These are phyloP conservation scores for Oryzias woworae DNA, from an alignment of 2,113 vertebrate species.

Conservation along the genomic window DNA sequence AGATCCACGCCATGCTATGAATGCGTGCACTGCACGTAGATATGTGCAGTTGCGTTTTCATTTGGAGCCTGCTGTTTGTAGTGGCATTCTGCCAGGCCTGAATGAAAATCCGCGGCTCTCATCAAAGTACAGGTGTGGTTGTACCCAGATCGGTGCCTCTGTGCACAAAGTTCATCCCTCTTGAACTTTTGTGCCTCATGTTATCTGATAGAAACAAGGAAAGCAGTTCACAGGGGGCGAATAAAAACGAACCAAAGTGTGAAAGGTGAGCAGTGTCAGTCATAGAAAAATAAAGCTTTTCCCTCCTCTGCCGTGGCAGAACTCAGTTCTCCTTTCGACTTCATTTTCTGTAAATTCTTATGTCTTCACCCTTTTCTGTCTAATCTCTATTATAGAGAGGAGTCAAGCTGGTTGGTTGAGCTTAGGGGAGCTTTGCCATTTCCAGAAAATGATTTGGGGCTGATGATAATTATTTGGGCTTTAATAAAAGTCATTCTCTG, in stretches of 20 bases:
- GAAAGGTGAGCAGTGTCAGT: not conserved
- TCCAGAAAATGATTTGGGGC: constrained; percentile 68
- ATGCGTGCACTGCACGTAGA: not conserved
- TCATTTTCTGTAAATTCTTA: constrained; percentile 31
- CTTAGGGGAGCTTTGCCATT: constrained; percentile 42
- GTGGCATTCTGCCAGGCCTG: not conserved
- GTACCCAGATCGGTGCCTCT: not conserved
- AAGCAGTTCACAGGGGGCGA: not conserved
- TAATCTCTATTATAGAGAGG: constrained; percentile 61
- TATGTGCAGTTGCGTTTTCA: not conserved
- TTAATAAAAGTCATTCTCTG: constrained; percentile 74
- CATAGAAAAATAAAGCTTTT: constrained; percentile 10
- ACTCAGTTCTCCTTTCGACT: constrained; percentile 18
- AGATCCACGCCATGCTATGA: no score
- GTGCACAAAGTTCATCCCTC: constrained; percentile 28
- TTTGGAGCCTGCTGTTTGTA: not conserved
- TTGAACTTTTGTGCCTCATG: constrained; percentile 18
- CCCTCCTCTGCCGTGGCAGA: not conserved
- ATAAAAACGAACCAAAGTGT: not conserved
- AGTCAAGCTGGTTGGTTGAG: constrained; percentile 63
- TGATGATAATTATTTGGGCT: constrained; percentile 70
- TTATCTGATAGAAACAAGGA: constrained; percentile 9
- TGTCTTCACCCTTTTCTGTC: constrained; percentile 44
- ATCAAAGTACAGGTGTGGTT: constrained; percentile 31
- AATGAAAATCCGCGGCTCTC: constrained; percentile 11